Base-by-base conservation (phyloP, 2,888 invertebrate species). In the Cerastoderma edule region DNA sequence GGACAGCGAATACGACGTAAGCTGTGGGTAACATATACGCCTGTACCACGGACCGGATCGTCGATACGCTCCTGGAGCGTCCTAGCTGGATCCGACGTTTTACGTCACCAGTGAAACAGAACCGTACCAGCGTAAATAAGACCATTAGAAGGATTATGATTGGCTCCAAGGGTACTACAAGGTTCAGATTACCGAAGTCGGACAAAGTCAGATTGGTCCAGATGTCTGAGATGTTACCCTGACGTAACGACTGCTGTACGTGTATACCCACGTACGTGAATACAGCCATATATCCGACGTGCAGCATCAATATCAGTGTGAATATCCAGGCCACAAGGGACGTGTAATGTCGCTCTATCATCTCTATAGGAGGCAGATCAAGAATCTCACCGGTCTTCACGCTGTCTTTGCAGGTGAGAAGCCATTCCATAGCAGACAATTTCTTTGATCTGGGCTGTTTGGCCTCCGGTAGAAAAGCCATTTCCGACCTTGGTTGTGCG, bases 211-310 rank as follows among this genome's bases (percentile, higher is more conserved):
- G 24, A n/a, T 71, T 70, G 33, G 70, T 71, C 22, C 70, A 65
- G 5, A 39, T 24, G 6, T 24, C 27, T 5, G 35, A 33, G 39
- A 60, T 39, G 39, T 60, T 60, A 10, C 22, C 39, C 24, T 8
- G 24, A 5, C 85, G 75, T 16, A 80, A 48, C 13, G 74, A 79
- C 54, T 77, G 72, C 19, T 83, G 67, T 44, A 86, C 70, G 39
- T 68, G 66, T 33, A 83, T 65, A 6, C 83, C 82, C 33, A 87
- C 69, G 66, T 80, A 86, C 46, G 85, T 88, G 67, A 89, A 86
- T 1, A 88, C 54, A 19, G 75, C 71, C 91, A 91, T 91, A 80
- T 91, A 90, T 10, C 80, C 63, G 32, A 91, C 83, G 78, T 91
- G 91, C 10, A 89, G 33, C 2, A 85, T 24, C 81, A 90, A 84